Evolutionary conservation across 2,888 invertebrate genomes (phyloP), one percentile per base, ranked within the genome.

Genomic region (Spisula solida): DNA sequence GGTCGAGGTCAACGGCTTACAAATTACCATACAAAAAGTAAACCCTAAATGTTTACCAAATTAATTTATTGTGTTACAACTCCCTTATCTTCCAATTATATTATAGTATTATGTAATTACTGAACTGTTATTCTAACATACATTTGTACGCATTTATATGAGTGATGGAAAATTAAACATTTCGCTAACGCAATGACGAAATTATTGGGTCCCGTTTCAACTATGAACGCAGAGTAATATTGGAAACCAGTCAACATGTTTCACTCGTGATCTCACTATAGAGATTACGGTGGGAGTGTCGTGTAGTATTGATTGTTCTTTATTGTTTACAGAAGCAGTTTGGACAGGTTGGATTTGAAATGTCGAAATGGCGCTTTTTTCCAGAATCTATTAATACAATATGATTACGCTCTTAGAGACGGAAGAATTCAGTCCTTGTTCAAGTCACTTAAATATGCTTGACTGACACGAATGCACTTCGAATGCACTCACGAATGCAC

Each of bases 1-100:
- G 29, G 60, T 41, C 82, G 60, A 82, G 82, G 82, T 82, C 66
- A 66, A 75, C 25, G 31, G 34, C 31, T 75, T 18, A 75, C 75
- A 12, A n/a, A n/a, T n/a, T n/a, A n/a, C n/a, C n/a, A 25, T 34
- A 18, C 34, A 75, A 75, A 34, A 75, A 75, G 25, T 16, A 34
- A 75, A 34, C 18, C 75, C 16, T 18, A 14, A 31, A 16, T 75
- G 5, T 18, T 31, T 12, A 70, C 31, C n/a, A 41, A 41, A 8
- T 41, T 8, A 41, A 41, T 41, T 8, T 41, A 41, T 41, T 41
- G 2, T 41, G 41, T 41, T 41, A 41, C 41, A 5, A 8, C 8
- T 60, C 10, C 8, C 60, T 10, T 60, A 18, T 60, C n/a, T 60
- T 60, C 60, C n/a, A 18, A 2, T n/a, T 60, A 60, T 18, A n/a